Evolutionary conservation across 2,113 vertebrate genomes (phyloP).

Genomic region (Urocolius indicus): DNA sequence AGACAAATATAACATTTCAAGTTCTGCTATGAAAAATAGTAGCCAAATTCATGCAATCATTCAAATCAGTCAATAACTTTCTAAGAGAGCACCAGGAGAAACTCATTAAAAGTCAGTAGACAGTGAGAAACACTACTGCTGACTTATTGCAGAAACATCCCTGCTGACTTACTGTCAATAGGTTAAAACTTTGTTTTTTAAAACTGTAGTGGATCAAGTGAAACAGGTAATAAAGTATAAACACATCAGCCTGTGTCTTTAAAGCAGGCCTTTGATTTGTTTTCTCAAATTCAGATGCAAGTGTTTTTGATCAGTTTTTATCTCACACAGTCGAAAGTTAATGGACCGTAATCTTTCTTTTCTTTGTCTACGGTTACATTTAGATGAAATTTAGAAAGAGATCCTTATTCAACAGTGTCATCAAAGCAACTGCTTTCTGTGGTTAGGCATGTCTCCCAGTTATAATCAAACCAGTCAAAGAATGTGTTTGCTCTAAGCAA

Average conservation of each 20-base stretch:
- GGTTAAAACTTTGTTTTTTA: background rate
- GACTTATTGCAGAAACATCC: background rate
- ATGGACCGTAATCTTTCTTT: background rate
- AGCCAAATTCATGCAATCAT: background rate
- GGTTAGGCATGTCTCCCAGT: background rate
- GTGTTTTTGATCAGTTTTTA: background rate
- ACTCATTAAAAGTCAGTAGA: background rate
- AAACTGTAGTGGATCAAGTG: background rate
- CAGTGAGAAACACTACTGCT: background rate
- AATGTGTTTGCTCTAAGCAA: background rate
- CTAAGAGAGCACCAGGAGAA: background rate
- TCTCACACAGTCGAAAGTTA: background rate
- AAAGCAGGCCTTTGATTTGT: background rate
- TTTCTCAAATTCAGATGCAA: background rate
- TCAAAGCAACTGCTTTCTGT: background rate
- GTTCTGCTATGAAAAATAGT: background rate
- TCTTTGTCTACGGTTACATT: background rate
- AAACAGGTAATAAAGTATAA: background rate
- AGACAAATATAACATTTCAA: slow-evolving; percentile 49
- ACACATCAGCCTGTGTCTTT: background rate
- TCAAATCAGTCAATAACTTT: slow-evolving; percentile 8
- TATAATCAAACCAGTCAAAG: background rate
- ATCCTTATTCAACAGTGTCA: background rate
- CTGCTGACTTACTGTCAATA: background rate
- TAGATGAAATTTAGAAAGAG: background rate